Base-by-base conservation (phyloP, 2,888 invertebrate species). In the Philhelius pedissequus region DNA sequence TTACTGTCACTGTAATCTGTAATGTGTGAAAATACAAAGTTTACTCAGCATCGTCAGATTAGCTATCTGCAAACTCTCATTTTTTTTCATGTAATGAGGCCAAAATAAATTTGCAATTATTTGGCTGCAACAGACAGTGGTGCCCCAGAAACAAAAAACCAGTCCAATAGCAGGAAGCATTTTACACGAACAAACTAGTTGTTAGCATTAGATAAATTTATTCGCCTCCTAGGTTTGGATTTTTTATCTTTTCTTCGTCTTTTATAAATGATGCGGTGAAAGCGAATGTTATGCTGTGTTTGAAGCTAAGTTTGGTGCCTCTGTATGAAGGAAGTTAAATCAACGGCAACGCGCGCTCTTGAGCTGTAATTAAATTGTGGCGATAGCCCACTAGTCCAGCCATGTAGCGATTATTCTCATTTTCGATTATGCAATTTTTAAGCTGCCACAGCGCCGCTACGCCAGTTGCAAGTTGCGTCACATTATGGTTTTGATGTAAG, bases 351-450 rank as follows among this genome's bases (percentile, higher is more conserved):
- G 25, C 32, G 54, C 30, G 62, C 64, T 73, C 66, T 60, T 45
- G 70, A 69, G 45, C 64, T 70, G 79, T 71, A 84, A 84, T 84
- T 80, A 84, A n/a, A 84, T 80, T 83, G 79, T 79, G 83, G 74
- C 74, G 75, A 73, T 40, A 79, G 54, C n/a, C n/a, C n/a, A n/a
- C n/a, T n/a, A 83, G 71, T 69, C 82, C 74, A 22, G 43, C 30
- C 54, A 35, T 56, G 43, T 6, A 35, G 69, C 56, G 64, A 75
- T 75, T 84, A 84, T 79, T 79, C 75, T 66, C 80, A 69, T 80
- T 84, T 84, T 73, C 40, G 75, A 62, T 84, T 84, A 80, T 76
- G 84, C 54, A 84, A 84, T 60, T 40, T 35, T 32, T 66, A 64
- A 64, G 45, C 64, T 48, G 32, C 48, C 32, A n/a, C n/a, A n/a